Conservation (phyloP, 1,140 invertebrate genomes). For the Thaumetopoea pityocampa region DNA sequence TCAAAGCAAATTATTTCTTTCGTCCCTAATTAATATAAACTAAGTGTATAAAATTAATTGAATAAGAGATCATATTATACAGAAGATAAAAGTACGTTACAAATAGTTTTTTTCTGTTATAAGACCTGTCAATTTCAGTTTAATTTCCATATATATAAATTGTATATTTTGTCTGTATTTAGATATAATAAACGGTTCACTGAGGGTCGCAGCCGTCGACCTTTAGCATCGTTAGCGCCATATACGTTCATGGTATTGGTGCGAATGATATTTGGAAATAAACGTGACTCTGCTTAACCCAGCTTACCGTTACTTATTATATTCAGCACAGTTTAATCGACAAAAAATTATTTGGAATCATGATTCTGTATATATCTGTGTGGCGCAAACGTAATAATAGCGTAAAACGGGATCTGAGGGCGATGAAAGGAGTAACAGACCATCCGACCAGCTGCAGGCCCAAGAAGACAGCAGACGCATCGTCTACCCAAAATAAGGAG, state of each 20-base stretch:
- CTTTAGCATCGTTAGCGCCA: slow-evolving; percentile 44
- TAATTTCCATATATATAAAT: slow-evolving; percentile 6
- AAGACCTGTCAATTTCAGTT: too few relatives aligned
- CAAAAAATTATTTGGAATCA: too few relatives aligned
- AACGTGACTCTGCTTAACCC: slow-evolving; percentile 45
- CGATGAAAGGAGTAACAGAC: too few relatives aligned
- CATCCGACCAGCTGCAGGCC: too few relatives aligned
- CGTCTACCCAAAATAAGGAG: too few relatives aligned
- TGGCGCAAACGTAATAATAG: too few relatives aligned
- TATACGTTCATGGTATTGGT: slow-evolving; percentile 40
- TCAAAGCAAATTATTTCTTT: slow-evolving; percentile 44
- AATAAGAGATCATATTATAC: neutral
- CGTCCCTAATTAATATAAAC: slow-evolving; percentile 42
- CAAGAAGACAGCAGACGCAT: too few relatives aligned
- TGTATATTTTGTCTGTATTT: slow-evolving; percentile 19
- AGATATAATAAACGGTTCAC: slow-evolving; percentile 33
- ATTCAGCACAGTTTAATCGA: too few relatives aligned
- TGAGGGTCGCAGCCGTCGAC: slow-evolving; percentile 28
- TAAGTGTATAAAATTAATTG: slow-evolving; percentile 20
- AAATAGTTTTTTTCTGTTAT: slow-evolving; percentile 3
- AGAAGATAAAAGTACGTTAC: neutral
- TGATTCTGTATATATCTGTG: too few relatives aligned
- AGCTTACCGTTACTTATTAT: slow-evolving; percentile 26
- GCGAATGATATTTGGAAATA: slow-evolving; percentile 37
- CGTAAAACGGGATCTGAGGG: too few relatives aligned